Conservation (phyloP, 1,140 invertebrate species). For the Temnothorax nylanderi region DNA sequence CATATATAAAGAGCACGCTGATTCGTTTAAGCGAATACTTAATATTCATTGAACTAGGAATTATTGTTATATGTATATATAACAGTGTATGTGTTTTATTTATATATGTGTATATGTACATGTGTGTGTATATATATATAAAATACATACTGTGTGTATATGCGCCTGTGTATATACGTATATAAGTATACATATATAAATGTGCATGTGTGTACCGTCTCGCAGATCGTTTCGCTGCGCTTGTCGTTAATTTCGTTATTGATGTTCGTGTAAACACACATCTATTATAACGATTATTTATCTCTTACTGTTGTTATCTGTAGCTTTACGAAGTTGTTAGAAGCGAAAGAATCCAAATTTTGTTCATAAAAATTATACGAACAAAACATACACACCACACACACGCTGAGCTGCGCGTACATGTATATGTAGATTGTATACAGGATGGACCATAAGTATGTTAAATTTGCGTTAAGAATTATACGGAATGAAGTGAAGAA, state of each 20-base stretch:
- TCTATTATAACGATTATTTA: constrained; percentile 44
- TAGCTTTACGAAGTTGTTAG: constrained; percentile 30
- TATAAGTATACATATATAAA: constrained; percentile 26
- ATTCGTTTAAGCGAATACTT: constrained; percentile 74
- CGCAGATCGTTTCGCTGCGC: constrained; percentile 17
- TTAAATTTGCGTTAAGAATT: constrained; percentile 34
- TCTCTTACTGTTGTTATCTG: constrained; percentile 39
- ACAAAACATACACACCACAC: background rate
- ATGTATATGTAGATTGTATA: constrained; percentile 36
- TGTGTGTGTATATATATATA: constrained; percentile 50
- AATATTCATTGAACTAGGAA: constrained; percentile 76
- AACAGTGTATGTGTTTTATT: constrained; percentile 49
- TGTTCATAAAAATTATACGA: constrained; percentile 32
- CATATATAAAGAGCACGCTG: constrained; percentile 65
- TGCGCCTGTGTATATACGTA: constrained; percentile 25
- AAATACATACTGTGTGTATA: constrained; percentile 10
- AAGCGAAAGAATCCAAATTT: background rate
- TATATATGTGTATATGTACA: constrained; percentile 41
- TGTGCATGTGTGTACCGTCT: constrained; percentile 20
- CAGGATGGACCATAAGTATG: constrained; percentile 33
- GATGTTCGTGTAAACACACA: constrained; percentile 10
- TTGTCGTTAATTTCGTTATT: constrained; percentile 45
- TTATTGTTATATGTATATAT: constrained; percentile 65
- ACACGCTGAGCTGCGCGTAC: background rate
- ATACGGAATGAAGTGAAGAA: background rate